These are phyloP conservation scores for Lacerta agilis DNA, from an alignment of 2,797 vertebrate species.

Conservation along the genomic window DNA sequence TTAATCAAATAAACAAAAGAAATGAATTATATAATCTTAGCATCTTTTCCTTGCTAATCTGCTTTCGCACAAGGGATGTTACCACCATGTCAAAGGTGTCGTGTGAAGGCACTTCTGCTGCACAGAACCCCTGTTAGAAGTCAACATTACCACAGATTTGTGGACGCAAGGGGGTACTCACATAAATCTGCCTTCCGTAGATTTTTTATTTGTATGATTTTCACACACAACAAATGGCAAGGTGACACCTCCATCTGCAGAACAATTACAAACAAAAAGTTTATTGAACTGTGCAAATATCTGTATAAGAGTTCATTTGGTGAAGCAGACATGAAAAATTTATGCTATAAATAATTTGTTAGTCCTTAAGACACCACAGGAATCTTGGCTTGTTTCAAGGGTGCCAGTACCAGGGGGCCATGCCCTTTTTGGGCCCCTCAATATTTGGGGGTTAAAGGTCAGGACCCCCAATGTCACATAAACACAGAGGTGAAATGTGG, in stretches of 20 bases:
- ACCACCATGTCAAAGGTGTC: background rate
- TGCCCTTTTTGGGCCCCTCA: no score
- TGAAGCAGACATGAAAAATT: no score
- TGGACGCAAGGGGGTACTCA: slow-evolving; percentile 50
- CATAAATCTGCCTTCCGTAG: slow-evolving; percentile 61
- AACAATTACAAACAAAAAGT: slow-evolving; percentile 20
- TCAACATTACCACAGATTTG: background rate
- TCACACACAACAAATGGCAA: slow-evolving; percentile 59
- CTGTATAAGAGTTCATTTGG: background rate
- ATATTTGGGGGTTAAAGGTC: no score
- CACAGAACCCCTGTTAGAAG: background rate
- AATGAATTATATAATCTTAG: background rate
- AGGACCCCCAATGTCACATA: no score
- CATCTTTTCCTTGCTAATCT: background rate
- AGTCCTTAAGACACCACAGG: no score
- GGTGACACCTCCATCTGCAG: slow-evolving; percentile 65
- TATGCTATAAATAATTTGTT: no score
- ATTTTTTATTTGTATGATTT: slow-evolving; percentile 70
- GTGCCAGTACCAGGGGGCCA: no score
- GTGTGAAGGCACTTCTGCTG: background rate
- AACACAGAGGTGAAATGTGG: no score
- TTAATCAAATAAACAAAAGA: background rate
- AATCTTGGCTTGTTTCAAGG: no score
- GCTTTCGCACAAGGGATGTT: background rate
- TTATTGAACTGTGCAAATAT: background rate